These are phyloP conservation scores for Phaetusa simplex DNA, from an alignment of 2,113 vertebrate genomes.

Conservation along the genomic window DNA sequence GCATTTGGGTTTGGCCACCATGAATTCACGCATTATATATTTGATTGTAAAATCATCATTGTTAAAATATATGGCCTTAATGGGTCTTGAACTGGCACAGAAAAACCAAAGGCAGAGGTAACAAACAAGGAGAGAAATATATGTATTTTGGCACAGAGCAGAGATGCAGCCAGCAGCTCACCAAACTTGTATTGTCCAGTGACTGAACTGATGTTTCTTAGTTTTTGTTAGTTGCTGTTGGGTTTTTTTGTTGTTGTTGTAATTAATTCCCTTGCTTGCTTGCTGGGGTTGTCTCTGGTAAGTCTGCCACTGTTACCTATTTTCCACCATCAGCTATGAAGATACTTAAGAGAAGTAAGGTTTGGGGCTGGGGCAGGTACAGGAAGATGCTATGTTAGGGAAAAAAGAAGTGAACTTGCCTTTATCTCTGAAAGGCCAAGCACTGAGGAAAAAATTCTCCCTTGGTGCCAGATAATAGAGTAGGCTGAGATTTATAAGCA, in stretches of 20 bases:
- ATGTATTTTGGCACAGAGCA: neutral
- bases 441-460: neutral
- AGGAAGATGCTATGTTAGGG: neutral
- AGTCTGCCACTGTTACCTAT: neutral
- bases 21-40: conserved; percentile 40
- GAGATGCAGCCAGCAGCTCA: neutral
- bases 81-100: conserved; percentile 5
- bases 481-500: neutral
- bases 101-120: neutral
- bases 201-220: neutral
- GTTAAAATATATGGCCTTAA: conserved; percentile 43
- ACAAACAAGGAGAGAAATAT: neutral
- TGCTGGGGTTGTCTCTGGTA: neutral
- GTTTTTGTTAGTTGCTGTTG: neutral
- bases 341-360: neutral
- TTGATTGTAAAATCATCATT: conserved; percentile 42
- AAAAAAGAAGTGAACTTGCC: neutral
- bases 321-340: neutral
- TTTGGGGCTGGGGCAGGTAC: neutral
- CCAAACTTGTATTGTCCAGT: neutral
- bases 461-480: neutral
- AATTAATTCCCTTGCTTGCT: neutral
- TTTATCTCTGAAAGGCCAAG: neutral
- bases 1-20: conserved; percentile 29
- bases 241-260: neutral